Base-by-base conservation (phyloP, 2,113 vertebrate genomes). In the Gulo gulo region DNA sequence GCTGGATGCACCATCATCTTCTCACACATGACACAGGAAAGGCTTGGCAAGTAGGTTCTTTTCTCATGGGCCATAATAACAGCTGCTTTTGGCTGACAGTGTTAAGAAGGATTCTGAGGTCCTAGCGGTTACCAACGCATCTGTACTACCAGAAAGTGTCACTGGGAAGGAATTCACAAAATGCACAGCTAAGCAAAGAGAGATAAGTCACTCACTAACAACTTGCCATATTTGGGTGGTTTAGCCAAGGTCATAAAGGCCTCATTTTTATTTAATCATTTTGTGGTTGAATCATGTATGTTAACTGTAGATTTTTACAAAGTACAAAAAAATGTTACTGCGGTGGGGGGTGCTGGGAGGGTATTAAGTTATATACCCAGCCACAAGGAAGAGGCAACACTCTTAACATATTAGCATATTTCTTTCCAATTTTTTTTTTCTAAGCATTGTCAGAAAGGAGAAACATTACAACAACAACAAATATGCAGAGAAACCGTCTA, bases 141-240 rank as follows among this genome's bases (percentile, higher is more conserved):
- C 99, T 57, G 99, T 98, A 98, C 99, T 99, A n/a, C 99, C 99
- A 86, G 99, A 98, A 0, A 99, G 99, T 2, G 98, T 99, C 97
- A 99, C 95, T 18, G 99, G 99, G 12, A 99, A 99, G 2, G 99
- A 99, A 61, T 99, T 99, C 76, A 98, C 99, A 95, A 99, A 99
- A 55, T 99, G 89, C 99, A 98, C 86, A 99, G 99, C 99, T 99
- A 98, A 67, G 55, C 61, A 78, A 24, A 95, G 65, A 85, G 42
- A 45, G 94, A 36, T 14, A 59, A 73, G 45, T 61, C 6, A 84
- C 15, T 74, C n/a, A 57, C 42, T 50, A 93, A 31, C 7, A n/a
- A 47, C 36, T 29, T 21, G 29, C 36, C 67, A 45, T 69, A 83
- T 79, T 45, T 80, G 45, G 21, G 21, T 45, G n/a, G 10, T 42